These are phyloP conservation scores for Proales similis DNA, from an alignment of 1,140 invertebrate genomes.

Conservation along the genomic window DNA sequence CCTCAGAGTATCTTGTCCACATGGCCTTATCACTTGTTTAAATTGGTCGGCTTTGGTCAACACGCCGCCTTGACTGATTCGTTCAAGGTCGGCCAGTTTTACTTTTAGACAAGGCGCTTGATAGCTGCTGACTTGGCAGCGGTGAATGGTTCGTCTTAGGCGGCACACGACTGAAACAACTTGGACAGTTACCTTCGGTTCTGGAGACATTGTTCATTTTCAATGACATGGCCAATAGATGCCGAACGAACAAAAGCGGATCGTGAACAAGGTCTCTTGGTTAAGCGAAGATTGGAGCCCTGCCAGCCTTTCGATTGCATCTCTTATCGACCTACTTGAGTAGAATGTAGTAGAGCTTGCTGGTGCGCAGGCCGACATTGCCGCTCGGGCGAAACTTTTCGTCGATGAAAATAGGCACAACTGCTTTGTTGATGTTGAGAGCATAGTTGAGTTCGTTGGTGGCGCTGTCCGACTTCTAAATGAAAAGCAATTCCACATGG, in stretches of 20 bases:
- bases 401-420: conserved; percentile 20
- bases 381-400: conserved; percentile 18
- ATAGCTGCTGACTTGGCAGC: conserved; percentile 14
- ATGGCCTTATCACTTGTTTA: no score
- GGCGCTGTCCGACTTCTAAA: conserved; percentile 13
- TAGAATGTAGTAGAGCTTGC: conserved; percentile 27
- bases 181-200: background rate
- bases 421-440: conserved; percentile 19
- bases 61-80: conserved; percentile 1
- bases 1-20: no score
- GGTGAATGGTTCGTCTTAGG: background rate
- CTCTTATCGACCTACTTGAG: conserved; percentile 25
- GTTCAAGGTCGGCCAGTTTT: conserved; percentile 22
- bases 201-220: background rate
- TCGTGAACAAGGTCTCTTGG: conserved; percentile 21
- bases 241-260: conserved; percentile 14
- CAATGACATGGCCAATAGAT: conserved; percentile 12
- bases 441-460: conserved; percentile 35
- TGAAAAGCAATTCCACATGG: background rate
- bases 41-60: no score
- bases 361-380: conserved; percentile 27
- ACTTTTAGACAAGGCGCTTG: conserved; percentile 20
- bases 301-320: no score
- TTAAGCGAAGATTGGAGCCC: background rate
- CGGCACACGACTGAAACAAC: background rate